A percentile compares a stretch with the other conserved stretches of the same genome.
Conservation (phyloP, 2,113 vertebrate species). For the Xiphophorus couchianus region DNA sequence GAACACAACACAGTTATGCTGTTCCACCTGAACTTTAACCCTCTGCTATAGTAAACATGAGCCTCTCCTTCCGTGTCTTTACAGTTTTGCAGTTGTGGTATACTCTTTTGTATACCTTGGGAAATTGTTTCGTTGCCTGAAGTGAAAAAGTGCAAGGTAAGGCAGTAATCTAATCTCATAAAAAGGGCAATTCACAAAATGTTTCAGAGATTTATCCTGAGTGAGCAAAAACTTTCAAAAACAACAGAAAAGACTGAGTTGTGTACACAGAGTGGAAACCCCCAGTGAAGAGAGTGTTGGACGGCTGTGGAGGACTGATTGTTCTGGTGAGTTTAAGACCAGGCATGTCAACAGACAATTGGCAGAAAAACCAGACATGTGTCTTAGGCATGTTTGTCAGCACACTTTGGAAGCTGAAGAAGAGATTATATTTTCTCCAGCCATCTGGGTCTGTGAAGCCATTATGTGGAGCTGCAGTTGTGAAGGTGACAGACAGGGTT, state of each 20-base stretch:
- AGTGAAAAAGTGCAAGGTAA: background rate
- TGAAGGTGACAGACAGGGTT: conserved; percentile 14
- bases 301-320: conserved; percentile 23
- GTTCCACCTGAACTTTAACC: background rate
- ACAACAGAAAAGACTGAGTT: conserved; percentile 6
- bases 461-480: conserved; percentile 14
- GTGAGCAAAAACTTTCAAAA: conserved; percentile 12
- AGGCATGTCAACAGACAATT: conserved; percentile 44
- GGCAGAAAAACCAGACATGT: conserved; percentile 24
- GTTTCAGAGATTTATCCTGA: background rate
- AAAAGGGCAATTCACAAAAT: background rate
- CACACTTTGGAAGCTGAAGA: conserved; percentile 18
- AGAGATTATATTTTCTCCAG: conserved; percentile 50
- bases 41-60: background rate
- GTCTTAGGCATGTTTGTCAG: conserved; percentile 35
- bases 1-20: background rate
- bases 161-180: background rate
- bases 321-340: conserved; percentile 19
- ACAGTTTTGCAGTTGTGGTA: background rate
- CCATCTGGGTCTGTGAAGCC: conserved; percentile 57
- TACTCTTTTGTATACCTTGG: background rate
- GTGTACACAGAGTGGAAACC: background rate
- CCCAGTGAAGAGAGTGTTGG: background rate
- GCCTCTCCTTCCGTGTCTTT: too few relatives aligned
- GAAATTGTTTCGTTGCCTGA: background rate